Conservation (phyloP, 2,113 vertebrate genomes). For the Formicarius rufipectus region DNA sequence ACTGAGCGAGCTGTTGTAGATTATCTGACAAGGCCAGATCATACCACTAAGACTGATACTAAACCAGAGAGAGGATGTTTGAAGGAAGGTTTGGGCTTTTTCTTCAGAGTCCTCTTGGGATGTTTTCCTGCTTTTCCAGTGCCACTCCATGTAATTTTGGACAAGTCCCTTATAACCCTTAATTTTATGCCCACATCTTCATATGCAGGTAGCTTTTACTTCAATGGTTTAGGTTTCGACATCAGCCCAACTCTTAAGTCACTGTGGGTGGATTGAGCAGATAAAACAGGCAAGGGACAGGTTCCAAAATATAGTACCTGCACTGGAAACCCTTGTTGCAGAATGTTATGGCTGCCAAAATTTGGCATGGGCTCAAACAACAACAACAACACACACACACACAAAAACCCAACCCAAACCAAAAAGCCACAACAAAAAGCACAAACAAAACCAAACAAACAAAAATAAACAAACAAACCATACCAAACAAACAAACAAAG, state of each 20-base stretch:
- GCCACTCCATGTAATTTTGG: background rate
- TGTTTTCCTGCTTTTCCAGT: background rate
- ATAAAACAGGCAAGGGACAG: background rate
- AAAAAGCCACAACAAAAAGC: too few relatives aligned
- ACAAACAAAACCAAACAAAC: too few relatives aligned
- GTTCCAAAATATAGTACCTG: background rate
- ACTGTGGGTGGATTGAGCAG: background rate
- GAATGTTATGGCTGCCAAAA: background rate
- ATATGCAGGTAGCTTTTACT: background rate
- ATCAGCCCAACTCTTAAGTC: background rate
- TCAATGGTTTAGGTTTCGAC: background rate
- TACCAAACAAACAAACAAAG: too few relatives aligned
- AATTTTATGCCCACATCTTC: background rate
- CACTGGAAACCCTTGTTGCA: background rate
- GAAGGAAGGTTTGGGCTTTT: background rate
- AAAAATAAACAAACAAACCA: too few relatives aligned
- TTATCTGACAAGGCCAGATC: slow-evolving; percentile 16
- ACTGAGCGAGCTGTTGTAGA: background rate
- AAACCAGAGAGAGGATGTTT: background rate
- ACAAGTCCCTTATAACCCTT: background rate
- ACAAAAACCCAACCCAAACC: background rate
- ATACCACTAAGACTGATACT: background rate
- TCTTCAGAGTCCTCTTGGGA: background rate
- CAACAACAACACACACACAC: too few relatives aligned
- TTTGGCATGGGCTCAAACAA: background rate